Percentiles rank a stretch among this genome's conserved stretches.
Evolutionary conservation across 2,888 invertebrate genomes (phyloP).

Genomic region (Aphrophora alni): DNA sequence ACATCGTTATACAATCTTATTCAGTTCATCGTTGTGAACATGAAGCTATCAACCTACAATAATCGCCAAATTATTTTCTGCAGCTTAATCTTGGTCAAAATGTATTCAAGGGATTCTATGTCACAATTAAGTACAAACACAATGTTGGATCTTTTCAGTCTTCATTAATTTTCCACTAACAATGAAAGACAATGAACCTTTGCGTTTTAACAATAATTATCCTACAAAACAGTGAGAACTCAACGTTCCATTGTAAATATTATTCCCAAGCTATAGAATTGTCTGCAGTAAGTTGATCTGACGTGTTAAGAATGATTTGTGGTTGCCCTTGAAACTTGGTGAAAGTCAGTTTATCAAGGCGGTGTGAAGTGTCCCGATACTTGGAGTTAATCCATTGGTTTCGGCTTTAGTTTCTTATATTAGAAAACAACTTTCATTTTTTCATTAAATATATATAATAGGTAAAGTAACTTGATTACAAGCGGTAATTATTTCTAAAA

Average conservation of each 20-base stretch:
- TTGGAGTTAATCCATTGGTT: not conserved
- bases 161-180: not conserved
- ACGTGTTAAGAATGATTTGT: not conserved
- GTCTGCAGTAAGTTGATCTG: not conserved
- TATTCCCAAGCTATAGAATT: not conserved
- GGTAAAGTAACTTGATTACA: no score
- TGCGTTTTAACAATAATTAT: not conserved
- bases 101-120: no score
- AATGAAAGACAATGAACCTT: not conserved
- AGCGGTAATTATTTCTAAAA: no score
- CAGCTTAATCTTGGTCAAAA: no score
- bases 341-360: not conserved
- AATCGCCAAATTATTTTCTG: no score
- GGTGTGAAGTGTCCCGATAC: not conserved
- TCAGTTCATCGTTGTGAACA: no score
- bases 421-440: not conserved
- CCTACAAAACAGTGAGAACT: not conserved
- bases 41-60: no score
- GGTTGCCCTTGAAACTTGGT: not conserved
- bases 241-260: not conserved
- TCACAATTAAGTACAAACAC: no score
- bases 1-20: no score
- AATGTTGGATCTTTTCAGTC: no score
- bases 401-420: not conserved
- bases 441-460: not conserved